Base-by-base conservation (phyloP, 2,797 vertebrate genomes). In the Karalla daura region DNA sequence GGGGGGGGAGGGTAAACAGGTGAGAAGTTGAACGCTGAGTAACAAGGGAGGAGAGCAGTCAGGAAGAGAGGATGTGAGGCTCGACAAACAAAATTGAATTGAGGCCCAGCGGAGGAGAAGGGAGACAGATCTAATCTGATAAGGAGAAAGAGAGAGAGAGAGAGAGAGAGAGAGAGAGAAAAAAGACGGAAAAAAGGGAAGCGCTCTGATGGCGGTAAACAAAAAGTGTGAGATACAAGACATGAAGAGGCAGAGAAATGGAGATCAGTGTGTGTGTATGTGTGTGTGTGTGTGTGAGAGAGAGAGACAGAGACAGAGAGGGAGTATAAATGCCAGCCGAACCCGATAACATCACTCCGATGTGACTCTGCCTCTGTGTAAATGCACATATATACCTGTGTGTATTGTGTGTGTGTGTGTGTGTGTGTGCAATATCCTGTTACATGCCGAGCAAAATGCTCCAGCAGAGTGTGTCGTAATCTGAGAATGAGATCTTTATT, bases 121-220 rank as follows among this genome's bases (percentile, higher is more conserved):
- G 47, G 52, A 84, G 78, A 72, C 46, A 70, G 78, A 84, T 78
- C 60, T 83, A 89, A 88, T 87, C 64, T 74, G 77, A 88, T 86
- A 76, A 69, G 72, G 44, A 52, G 64, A 28, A 58, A 59, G 40
- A 41, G 59, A 76, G 59, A 75, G 49, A 70, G 52, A 64, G 49
- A 56, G 33, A 45, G 47, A 67, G 50, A 41, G 64, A 69, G 35
- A 54, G 40, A 58, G 70, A 51, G 63, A 77, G n/a, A n/a, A 67
- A 52, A 41, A 67, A 69, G 35, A 54, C 40, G 55, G 70, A 51
- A 63, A 77, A 60, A 60, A 49, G 62, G 67, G 45, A 77, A 37
- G 47, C 58, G 45, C 53, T 12, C 54, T 60, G 77, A 75, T 74
- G 73, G 64, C 36, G 67, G 68, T 70, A 63, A 78, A 81, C 52